These are phyloP conservation scores for Spea multiplicata DNA, from an alignment of 2,113 vertebrate genomes.

Conservation along the genomic window DNA sequence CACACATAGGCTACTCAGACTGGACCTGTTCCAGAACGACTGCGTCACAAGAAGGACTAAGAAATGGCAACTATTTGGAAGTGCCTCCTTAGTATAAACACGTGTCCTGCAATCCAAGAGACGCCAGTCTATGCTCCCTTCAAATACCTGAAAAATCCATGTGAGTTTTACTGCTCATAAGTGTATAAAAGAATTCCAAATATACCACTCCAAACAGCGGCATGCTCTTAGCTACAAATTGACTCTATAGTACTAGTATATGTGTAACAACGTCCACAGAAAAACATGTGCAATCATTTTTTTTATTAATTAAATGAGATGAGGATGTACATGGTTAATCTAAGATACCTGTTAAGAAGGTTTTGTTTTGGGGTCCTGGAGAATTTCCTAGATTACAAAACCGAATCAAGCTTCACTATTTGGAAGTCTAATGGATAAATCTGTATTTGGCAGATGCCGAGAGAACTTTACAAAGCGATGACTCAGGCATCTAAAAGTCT, in stretches of 20 bases:
- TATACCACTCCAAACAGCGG: not conserved
- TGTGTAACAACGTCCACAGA: too few relatives aligned
- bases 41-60: slow-evolving; percentile 33
- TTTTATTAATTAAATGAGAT: too few relatives aligned
- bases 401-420: too few relatives aligned
- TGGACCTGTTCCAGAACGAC: slow-evolving; percentile 5
- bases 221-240: not conserved
- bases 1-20: slow-evolving; percentile 4
- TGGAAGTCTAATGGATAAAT: too few relatives aligned
- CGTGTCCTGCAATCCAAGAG: not conserved
- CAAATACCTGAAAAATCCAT: slow-evolving; percentile 15
- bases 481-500: too few relatives aligned
- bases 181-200: not conserved
- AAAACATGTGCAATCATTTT: too few relatives aligned
- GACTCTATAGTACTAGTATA: not conserved
- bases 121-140: slow-evolving; percentile 4
- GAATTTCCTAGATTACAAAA: too few relatives aligned
- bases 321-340: too few relatives aligned
- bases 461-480: too few relatives aligned
- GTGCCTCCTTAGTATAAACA: slow-evolving; percentile 19
- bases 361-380: too few relatives aligned
- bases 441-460: too few relatives aligned
- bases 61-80: slow-evolving; percentile 29
- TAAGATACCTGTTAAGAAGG: too few relatives aligned
- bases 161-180: not conserved